Percentiles rank a stretch among this genome's conserved stretches.
These are phyloP conservation scores for Pseudorhombus dupliciocellatus DNA, from an alignment of 2,113 vertebrate species.

Conservation along the genomic window DNA sequence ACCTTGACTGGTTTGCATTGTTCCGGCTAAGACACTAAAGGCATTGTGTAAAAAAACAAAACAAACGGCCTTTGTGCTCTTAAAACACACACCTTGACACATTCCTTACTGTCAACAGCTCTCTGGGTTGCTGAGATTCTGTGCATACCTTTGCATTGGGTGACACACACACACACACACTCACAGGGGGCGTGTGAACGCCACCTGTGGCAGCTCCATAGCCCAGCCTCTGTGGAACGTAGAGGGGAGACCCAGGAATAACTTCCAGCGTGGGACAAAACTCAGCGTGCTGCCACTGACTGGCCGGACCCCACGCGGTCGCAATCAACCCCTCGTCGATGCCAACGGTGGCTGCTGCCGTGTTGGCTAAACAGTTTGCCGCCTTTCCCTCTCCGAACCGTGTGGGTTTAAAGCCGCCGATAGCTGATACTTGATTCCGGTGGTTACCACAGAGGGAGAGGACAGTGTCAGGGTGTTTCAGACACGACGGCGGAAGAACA, in stretches of 20 bases:
- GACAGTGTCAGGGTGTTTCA: too few species aligned
- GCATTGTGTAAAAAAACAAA: conserved; percentile 53
- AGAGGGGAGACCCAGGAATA: conserved; percentile 70
- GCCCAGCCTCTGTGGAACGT: conserved; percentile 50
- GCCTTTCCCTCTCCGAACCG: conserved; percentile 14
- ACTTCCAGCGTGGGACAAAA: conserved; percentile 65
- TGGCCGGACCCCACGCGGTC: background rate
- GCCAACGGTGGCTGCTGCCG: background rate
- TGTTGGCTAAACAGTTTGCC: conserved; percentile 41
- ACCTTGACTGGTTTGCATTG: conserved; percentile 51
- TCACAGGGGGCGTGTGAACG: conserved; percentile 52
- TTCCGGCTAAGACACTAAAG: conserved; percentile 29
- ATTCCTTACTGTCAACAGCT: conserved; percentile 66
- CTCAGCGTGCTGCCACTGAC: conserved; percentile 8
- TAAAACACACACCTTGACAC: conserved; percentile 57
- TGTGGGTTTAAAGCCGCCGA: conserved; percentile 3
- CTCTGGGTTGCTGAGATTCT: conserved; percentile 46
- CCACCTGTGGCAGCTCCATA: conserved; percentile 70
- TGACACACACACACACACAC: conserved; percentile 33
- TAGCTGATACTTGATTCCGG: conserved; percentile 3
- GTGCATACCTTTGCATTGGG: conserved; percentile 60
- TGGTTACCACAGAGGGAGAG: background rate
- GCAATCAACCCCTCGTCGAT: conserved; percentile 44
- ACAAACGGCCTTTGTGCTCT: too few species aligned
- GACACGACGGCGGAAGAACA: background rate